phyloP scores from a whole-genome alignment of 2,113 vertebrate genomes.

The Phoxinus phoxinus region DNA sequence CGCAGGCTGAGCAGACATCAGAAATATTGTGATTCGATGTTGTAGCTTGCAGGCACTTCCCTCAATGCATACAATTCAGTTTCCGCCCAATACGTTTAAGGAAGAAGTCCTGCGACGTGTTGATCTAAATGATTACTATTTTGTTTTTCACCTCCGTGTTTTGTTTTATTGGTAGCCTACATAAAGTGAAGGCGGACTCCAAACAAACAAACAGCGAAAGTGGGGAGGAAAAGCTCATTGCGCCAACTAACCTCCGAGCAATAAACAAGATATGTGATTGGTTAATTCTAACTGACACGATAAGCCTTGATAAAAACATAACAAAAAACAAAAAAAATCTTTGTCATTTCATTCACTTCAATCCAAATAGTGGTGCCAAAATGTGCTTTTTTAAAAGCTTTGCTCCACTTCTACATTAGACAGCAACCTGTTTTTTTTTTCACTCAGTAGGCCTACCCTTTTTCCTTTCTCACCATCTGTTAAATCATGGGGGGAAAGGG shows the following conservation, averaged over 20 bases:
- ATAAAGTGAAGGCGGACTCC: conserved; percentile 43
- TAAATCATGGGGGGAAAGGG: conserved; percentile 58
- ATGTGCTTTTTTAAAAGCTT: conserved; percentile 54
- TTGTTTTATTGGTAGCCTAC: conserved; percentile 25
- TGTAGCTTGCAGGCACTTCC: background rate
- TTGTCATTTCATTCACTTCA: conserved; percentile 29
- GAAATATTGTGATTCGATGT: background rate
- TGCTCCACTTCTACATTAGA: conserved; percentile 32
- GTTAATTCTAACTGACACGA: conserved; percentile 21
- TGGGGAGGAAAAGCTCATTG: conserved; percentile 5
- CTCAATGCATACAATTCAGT: background rate
- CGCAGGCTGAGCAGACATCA: background rate
- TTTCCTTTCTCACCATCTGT: conserved; percentile 60
- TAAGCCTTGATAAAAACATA: conserved; percentile 35
- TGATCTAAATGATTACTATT: conserved; percentile 20
- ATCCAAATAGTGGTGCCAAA: conserved; percentile 48
- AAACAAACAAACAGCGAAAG: conserved; percentile 34
- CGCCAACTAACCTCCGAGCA: conserved; percentile 20
- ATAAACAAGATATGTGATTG: conserved; percentile 42
- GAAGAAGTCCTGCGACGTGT: background rate
- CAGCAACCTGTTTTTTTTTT: conserved; percentile 41
- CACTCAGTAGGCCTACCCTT: conserved; percentile 22
- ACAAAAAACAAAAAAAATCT: conserved; percentile 10
- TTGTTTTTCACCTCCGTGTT: conserved; percentile 24
- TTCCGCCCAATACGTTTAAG: background rate